Evolutionary conservation across 2,888 invertebrate species (phyloP).

Genomic region (Dicyrtomina minuta): DNA sequence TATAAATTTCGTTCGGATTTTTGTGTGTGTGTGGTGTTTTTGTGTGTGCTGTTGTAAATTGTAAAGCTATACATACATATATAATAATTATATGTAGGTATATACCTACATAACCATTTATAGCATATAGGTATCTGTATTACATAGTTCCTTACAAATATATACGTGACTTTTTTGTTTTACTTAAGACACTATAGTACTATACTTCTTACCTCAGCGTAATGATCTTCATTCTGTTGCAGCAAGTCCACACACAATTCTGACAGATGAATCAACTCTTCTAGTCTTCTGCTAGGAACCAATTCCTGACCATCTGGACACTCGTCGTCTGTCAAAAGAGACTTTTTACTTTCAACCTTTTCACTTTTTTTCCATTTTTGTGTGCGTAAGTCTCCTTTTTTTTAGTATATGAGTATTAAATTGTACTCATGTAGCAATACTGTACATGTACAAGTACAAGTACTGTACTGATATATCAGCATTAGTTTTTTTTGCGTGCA

Average conservation of each 20-base stretch:
- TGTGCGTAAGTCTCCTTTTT: not conserved
- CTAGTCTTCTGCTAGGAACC: conserved; percentile 84
- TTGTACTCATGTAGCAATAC: too few species aligned
- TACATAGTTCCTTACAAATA: not conserved
- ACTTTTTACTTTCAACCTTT: not conserved
- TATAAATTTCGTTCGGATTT: too few species aligned
- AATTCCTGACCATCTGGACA: conserved; percentile 68
- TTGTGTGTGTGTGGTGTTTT: too few species aligned
- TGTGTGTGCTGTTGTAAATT: not conserved
- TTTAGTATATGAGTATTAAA: not conserved
- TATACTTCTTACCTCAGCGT: conserved; percentile 83
- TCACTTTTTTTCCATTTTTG: not conserved
- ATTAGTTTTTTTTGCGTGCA: not conserved
- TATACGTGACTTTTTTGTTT: not conserved
- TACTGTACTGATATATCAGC: too few species aligned
- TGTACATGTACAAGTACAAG: too few species aligned
- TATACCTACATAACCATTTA: not conserved
- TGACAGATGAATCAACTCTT: conserved; percentile 94
- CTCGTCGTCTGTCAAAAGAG: conserved; percentile 67
- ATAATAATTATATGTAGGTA: not conserved
- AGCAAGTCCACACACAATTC: conserved; percentile 97
- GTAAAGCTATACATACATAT: not conserved
- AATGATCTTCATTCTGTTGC: conserved; percentile 99
- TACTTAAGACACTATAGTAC: not conserved
- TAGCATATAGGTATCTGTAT: not conserved